Conservation (phyloP, 2,113 vertebrate genomes). For the Corythoichthys haematopterus region DNA sequence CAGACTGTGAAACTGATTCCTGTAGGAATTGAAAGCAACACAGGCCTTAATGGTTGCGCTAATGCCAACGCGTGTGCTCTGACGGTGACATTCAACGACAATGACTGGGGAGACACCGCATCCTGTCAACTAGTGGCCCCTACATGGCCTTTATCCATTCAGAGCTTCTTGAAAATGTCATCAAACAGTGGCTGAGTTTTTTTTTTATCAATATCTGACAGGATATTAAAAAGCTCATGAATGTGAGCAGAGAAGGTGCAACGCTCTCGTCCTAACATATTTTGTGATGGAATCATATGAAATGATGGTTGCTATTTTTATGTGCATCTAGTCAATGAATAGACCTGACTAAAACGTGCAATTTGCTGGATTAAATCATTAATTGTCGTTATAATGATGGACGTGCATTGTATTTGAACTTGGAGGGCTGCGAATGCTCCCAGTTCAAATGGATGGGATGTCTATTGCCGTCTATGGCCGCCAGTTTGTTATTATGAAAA, state of each 20-base stretch:
- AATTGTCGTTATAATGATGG: too few relatives aligned
- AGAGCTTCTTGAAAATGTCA: constrained; percentile 40
- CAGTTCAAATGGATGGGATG: too few relatives aligned
- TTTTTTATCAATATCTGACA: constrained; percentile 23
- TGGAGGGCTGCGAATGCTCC: too few relatives aligned
- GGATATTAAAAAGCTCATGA: constrained; percentile 9
- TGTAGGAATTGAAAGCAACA: not conserved
- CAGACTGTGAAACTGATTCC: not conserved
- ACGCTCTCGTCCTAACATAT: not conserved
- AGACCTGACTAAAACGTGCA: too few relatives aligned
- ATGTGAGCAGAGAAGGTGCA: constrained; percentile 4
- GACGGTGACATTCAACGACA: constrained; percentile 51
- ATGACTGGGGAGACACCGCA: constrained; percentile 34
- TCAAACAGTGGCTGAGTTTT: constrained; percentile 12
- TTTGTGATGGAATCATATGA: not conserved
- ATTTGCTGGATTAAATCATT: too few relatives aligned
- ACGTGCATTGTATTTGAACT: too few relatives aligned
- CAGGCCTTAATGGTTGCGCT: constrained; percentile 4
- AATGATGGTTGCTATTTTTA: not conserved
- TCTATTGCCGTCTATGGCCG: too few relatives aligned
- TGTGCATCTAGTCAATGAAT: not conserved
- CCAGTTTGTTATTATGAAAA: too few relatives aligned
- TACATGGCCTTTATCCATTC: constrained; percentile 35
- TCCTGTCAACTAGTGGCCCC: constrained; percentile 23
- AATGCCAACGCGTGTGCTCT: constrained; percentile 13